These are phyloP conservation scores for Regulus satrapa DNA, from an alignment of 2,113 vertebrate species.

Conservation along the genomic window DNA sequence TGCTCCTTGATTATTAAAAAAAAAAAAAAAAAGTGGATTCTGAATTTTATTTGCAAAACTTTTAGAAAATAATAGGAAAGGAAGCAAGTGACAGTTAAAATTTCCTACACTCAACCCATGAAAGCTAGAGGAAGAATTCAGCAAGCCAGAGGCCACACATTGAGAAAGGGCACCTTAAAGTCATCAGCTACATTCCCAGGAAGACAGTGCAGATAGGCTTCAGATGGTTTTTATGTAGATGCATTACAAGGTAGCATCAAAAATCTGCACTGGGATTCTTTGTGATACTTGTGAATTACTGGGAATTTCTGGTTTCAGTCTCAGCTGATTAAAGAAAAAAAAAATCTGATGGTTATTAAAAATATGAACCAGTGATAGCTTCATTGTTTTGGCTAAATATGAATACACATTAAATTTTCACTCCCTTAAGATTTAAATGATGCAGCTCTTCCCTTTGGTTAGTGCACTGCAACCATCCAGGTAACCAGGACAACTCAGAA, in stretches of 20 bases:
- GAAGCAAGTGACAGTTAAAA: background rate
- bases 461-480: background rate
- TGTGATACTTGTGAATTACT: background rate
- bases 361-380: background rate
- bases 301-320: slow-evolving; percentile 23
- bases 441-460: background rate
- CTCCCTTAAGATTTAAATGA: background rate
- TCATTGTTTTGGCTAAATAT: background rate
- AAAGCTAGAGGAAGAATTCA: background rate
- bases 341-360: background rate
- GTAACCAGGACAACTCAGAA: background rate
- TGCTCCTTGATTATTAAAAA: background rate
- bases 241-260: background rate
- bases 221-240: background rate
- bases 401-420: background rate
- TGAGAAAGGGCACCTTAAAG: background rate
- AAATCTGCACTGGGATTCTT: background rate
- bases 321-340: background rate
- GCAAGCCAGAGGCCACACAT: background rate
- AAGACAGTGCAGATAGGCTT: background rate
- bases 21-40: background rate
- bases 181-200: background rate
- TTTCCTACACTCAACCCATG: background rate
- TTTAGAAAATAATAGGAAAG: background rate
- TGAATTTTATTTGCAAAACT: background rate